Evolutionary conservation across 2,113 vertebrate species (phyloP), one percentile per base, ranked within the genome.

Genomic region (Crotalus viridis): DNA sequence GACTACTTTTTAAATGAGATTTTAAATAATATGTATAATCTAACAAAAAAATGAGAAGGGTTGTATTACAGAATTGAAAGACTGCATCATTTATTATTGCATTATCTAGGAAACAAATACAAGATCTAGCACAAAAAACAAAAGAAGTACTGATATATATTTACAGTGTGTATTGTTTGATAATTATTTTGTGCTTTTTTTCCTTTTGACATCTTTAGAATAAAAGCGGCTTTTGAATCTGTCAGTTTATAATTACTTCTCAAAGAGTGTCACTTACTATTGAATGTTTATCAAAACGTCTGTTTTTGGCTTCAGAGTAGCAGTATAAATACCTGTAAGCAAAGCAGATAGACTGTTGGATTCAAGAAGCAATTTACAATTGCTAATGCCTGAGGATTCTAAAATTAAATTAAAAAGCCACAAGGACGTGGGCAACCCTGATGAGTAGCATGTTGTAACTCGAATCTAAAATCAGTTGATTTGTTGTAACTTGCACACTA

Each of bases 261-360:
- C 24, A 39, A 90, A 85, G n/a, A 54, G 39, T 33, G 24, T 10
- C 59, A 91, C 89, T 93, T 91, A 93, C 89, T 88, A 88, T 52
- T 81, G 86, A 33, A n/a, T 26, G 26, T 51, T 88, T 55, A 59
- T 55, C 17, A 57, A 51, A 69, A 74, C 10, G 26, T 33, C 85
- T 93, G 19, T 10, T 56, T 91, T 43, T 88, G 86, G 28, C 85
- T 56, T 88, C 61, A 88, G 93, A 64, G 24, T 88, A 39, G 85
- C 86, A 81, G 39, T 81, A 19, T 57, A 93, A 91, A 24, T 91
- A 93, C 39, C 93, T 93, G 86, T 52, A 24, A 21, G 33, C 26
- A 91, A 93, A 74, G 52, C 28, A 43, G 33, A 93, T 10, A 88
- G 33, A 43, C 7, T 43, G 6, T 33, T 81, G 69, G 69, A 21